Evolutionary conservation across 2,888 invertebrate species (phyloP), one percentile per base, ranked within the genome.

Genomic region (Agriotes lineatus): DNA sequence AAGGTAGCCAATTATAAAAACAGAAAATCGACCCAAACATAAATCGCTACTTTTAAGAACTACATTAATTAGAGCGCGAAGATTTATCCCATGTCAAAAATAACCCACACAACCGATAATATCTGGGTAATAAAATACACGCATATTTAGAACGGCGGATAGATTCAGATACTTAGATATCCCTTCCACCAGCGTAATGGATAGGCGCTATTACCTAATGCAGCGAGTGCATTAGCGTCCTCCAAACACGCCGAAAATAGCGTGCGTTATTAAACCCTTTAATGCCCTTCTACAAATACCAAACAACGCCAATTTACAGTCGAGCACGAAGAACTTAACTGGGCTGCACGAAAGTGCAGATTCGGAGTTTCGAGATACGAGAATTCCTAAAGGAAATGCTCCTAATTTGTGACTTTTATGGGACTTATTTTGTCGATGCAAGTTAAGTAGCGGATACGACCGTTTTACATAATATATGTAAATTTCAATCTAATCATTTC

Each of bases 51-150:
- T 71, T 74, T 70, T 77, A 74, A 76, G 78, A 78, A 78, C 78
- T 77, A 78, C 81, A 82, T 83, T 83, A 83, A 82, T 83, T 83
- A 83, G 74, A 80, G 79, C 76, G 54, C 77, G 77, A 80, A 83
- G 83, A 83, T 83, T 83, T 83, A 83, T 83, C 77, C 78, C 73
- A 78, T 76, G 80, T 83, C 83, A 81, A 82, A 83, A 83, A 82
- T 83, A 84, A 80, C 82, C 82, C 82, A 82, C 81, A 81, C 82
- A 77, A 74, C 78, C 77, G 84, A 84, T 84, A 82, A 82, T 80
- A 83, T 83, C 83, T 76, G 74, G 67, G 81, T 80, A 82, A 82
- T 83, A 83, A 83, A 83, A 81, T 81, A 81, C 81, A 79, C 72
- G 80, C 82, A 82, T 82, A 82, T 83, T 83, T 82, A 82, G 81